Evolutionary conservation across 2,888 invertebrate genomes (phyloP).

Genomic region (Cacoxenus indagator): DNA sequence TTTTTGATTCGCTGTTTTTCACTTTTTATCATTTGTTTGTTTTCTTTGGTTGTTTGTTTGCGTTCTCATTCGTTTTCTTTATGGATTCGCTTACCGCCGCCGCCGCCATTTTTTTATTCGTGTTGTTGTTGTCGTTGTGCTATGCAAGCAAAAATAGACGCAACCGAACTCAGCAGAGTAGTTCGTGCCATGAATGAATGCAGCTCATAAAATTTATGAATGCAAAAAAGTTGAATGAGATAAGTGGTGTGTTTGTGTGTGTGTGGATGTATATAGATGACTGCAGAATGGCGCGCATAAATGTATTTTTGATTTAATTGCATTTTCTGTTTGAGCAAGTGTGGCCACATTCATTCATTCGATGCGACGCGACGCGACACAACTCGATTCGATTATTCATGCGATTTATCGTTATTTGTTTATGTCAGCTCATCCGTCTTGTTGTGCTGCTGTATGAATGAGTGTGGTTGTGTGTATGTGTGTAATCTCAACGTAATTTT

Average conservation of each 20-base stretch:
- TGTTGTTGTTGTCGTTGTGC: not conserved
- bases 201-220: constrained; percentile 17
- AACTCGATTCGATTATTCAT: constrained; percentile 4
- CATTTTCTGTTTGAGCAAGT: constrained; percentile 36
- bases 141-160: not conserved
- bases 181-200: constrained; percentile 1
- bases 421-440: not conserved
- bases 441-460: not conserved
- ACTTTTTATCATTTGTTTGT: constrained; percentile 20
- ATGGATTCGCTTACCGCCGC: not conserved
- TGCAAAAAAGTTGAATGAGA: not conserved
- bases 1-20: constrained; percentile 43
- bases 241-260: not conserved
- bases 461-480: not conserved
- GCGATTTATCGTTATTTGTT: not conserved
- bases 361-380: not conserved
- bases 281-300: constrained; percentile 28
- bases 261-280: not conserved
- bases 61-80: not conserved
- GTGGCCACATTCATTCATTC: not conserved
- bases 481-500: constrained; percentile 29
- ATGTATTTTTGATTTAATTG: constrained; percentile 58
- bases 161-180: not conserved
- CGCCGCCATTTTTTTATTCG: not conserved
- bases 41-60: not conserved